Conservation (phyloP, 2,888 invertebrate species). For the Globia sparganii region DNA sequence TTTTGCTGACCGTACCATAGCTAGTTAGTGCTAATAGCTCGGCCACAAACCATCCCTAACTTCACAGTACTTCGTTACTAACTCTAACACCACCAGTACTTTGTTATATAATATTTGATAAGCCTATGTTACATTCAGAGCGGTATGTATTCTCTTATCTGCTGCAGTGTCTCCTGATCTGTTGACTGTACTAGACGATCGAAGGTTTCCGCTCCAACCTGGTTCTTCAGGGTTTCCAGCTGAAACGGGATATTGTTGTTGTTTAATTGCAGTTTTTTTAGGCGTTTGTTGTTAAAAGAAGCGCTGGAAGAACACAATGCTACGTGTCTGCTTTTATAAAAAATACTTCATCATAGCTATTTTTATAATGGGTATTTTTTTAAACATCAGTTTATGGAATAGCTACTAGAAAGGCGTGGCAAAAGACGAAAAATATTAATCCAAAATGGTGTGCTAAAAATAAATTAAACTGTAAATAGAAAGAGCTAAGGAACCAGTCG, state of each 20-base stretch:
- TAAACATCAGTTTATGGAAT: too few species aligned
- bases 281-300: too few species aligned
- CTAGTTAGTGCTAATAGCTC: background rate
- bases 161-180: constrained; percentile 93
- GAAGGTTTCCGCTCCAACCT: constrained; percentile 94
- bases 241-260: constrained; percentile 79
- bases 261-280: background rate
- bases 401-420: too few species aligned
- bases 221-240: constrained; percentile 92
- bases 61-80: background rate
- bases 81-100: constrained; percentile 30
- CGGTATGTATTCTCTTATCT: constrained; percentile 92
- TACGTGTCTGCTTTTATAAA: too few species aligned
- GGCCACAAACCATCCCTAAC: background rate
- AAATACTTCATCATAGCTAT: too few species aligned
- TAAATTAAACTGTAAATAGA: too few species aligned
- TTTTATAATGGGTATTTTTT: too few species aligned
- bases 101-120: constrained; percentile 27
- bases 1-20: background rate
- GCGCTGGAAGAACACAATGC: too few species aligned
- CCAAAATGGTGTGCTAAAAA: too few species aligned
- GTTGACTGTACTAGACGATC: constrained; percentile 93
- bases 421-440: too few species aligned
- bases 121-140: constrained; percentile 72
- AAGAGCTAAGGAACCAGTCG: too few species aligned